Evolutionary conservation across 2,888 invertebrate genomes (phyloP).

Genomic region (Cosmia trapezina): DNA sequence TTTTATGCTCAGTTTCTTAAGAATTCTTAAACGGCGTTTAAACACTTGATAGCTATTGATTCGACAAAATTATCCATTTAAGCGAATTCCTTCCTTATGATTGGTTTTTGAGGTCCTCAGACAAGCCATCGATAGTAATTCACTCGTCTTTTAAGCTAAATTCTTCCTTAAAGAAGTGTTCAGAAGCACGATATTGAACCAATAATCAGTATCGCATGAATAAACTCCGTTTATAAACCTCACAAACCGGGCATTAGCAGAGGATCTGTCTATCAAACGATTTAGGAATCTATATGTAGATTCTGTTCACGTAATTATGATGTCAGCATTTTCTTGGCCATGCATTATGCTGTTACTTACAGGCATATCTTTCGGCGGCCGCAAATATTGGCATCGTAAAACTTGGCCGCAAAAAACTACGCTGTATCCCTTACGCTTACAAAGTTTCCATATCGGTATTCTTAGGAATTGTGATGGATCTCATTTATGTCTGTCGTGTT

Average conservation of each 20-base stretch:
- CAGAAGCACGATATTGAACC: too few relatives aligned
- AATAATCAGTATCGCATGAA: too few relatives aligned
- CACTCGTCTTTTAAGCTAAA: too few relatives aligned
- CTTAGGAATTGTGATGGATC: slow-evolving; percentile 65
- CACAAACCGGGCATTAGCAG: neutral
- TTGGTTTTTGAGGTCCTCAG: too few relatives aligned
- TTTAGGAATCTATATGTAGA: slow-evolving; percentile 45
- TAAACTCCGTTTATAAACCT: too few relatives aligned
- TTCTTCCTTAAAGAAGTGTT: too few relatives aligned
- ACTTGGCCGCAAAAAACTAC: slow-evolving; percentile 72
- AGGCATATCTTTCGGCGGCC: slow-evolving; percentile 65
- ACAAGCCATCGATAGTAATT: too few relatives aligned
- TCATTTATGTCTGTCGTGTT: slow-evolving; percentile 59
- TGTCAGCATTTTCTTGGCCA: slow-evolving; percentile 61
- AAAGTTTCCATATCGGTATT: slow-evolving; percentile 69
- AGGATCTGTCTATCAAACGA: slow-evolving; percentile 26
- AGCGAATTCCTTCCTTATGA: too few relatives aligned
- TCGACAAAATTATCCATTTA: too few relatives aligned
- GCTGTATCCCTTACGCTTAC: slow-evolving; percentile 74
- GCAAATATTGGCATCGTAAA: slow-evolving; percentile 73
- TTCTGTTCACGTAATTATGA: slow-evolving; percentile 51
- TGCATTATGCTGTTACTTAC: slow-evolving; percentile 71
- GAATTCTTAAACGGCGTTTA: too few relatives aligned
- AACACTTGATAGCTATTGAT: too few relatives aligned
- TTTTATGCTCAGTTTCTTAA: too few relatives aligned